These are phyloP conservation scores for Monodelphis domestica DNA, from an alignment of 2,797 vertebrate species.

Conservation along the genomic window DNA sequence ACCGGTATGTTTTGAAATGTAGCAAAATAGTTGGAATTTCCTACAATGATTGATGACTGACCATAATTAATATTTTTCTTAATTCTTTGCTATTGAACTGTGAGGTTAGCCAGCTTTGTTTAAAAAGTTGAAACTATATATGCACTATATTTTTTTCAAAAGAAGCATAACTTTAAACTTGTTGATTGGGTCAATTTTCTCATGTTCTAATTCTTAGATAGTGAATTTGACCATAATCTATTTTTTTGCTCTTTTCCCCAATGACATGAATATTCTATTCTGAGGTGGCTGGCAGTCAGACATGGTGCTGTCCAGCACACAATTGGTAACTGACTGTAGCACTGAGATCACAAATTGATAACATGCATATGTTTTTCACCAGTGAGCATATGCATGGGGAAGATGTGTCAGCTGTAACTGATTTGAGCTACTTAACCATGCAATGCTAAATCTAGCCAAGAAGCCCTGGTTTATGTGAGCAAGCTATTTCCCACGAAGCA, in stretches of 20 bases:
- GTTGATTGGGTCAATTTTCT: constrained; percentile 72
- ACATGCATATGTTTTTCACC: constrained; percentile 77
- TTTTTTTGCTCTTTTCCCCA: constrained; percentile 80
- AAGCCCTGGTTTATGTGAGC: constrained; percentile 68
- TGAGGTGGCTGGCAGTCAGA: constrained; percentile 73
- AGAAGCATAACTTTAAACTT: constrained; percentile 70
- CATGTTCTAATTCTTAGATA: constrained; percentile 71
- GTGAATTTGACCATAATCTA: constrained; percentile 81
- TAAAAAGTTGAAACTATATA: constrained; percentile 43
- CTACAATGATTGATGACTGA: constrained; percentile 12
- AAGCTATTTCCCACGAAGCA: constrained; percentile 81
- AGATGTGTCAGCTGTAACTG: constrained; percentile 81
- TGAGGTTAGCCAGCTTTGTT: constrained; percentile 28
- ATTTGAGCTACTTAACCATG: constrained; percentile 80
- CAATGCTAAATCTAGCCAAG: constrained; percentile 78
- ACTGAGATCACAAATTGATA: constrained; percentile 82
- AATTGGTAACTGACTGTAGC: constrained; percentile 67
- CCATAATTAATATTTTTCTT: constrained; percentile 64
- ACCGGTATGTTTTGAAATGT: constrained; percentile 26
- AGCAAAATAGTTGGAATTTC: constrained; percentile 28
- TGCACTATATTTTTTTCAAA: constrained; percentile 38
- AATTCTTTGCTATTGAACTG: constrained; percentile 35
- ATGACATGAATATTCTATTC: constrained; percentile 62
- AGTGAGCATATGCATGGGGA: constrained; percentile 66
- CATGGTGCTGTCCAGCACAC: constrained; percentile 74